Conservation (phyloP, 2,888 invertebrate species). For the Stenoptilia bipunctidactyla region DNA sequence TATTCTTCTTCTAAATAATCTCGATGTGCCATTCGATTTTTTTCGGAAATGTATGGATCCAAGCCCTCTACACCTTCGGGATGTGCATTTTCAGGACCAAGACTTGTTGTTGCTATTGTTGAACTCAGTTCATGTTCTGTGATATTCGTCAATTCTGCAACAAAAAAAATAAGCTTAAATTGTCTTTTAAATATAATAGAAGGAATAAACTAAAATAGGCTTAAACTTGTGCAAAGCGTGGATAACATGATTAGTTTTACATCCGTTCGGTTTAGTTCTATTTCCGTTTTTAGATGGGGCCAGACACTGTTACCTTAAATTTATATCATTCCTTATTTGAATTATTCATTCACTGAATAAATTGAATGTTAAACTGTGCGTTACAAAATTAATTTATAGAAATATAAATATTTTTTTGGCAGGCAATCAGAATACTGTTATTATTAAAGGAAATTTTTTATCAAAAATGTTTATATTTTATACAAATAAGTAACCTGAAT, state of each 20-base stretch:
- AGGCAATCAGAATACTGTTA: too few species aligned
- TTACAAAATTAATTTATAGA: conserved; percentile 17
- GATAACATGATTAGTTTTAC: conserved; percentile 69
- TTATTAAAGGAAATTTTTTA: too few species aligned
- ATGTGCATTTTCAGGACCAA: conserved; percentile 59
- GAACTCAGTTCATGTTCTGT: conserved; percentile 44
- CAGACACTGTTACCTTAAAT: conserved; percentile 50
- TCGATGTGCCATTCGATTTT: conserved; percentile 45
- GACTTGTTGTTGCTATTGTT: conserved; percentile 37
- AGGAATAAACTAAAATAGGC: conserved; percentile 60
- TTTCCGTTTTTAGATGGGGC: conserved; percentile 59
- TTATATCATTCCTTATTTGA: conserved; percentile 58
- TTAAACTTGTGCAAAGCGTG: conserved; percentile 50
- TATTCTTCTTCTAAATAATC: conserved; percentile 64
- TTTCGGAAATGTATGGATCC: conserved; percentile 63
- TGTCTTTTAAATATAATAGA: conserved; percentile 52
- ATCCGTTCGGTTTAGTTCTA: conserved; percentile 66
- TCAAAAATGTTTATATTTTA: too few species aligned
- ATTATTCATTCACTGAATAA: too few species aligned
- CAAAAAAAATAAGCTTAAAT: conserved; percentile 23
- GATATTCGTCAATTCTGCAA: conserved; percentile 51
- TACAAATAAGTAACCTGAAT: too few species aligned
- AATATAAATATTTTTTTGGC: too few species aligned
- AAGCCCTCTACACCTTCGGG: conserved; percentile 59
- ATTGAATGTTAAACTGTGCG: conserved; percentile 30